Conservation (phyloP, 2,113 vertebrate genomes). For the Petroica traversi region DNA sequence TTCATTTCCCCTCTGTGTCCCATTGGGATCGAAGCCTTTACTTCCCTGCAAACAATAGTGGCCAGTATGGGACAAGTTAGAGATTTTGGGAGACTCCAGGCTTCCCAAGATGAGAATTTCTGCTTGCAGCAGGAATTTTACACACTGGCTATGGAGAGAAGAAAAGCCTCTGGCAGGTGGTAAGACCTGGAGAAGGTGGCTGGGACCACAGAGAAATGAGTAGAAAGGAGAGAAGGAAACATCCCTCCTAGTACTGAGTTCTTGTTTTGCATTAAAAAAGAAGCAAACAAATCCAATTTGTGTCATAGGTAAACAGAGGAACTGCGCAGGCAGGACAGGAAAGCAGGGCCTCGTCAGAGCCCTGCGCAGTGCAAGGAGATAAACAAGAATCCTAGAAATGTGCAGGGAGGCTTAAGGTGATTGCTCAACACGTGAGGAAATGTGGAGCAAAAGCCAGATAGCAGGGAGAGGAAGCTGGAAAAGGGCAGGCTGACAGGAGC, state of each 20-base stretch:
- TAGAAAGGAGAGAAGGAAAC: not conserved
- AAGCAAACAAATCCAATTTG: not conserved
- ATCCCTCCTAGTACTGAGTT: not conserved
- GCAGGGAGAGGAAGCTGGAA: constrained; percentile 49
- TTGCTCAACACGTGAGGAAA: constrained; percentile 16
- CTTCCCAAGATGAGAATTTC: not conserved
- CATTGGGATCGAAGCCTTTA: constrained; percentile 12
- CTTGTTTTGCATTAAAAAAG: not conserved
- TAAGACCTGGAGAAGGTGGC: not conserved
- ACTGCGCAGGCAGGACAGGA: constrained; percentile 32
- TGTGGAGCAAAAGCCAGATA: constrained; percentile 29
- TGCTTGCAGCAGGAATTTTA: not conserved
- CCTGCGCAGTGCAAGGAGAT: fast-evolving
- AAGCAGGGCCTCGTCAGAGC: not conserved
- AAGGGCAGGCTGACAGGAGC: constrained; percentile 27
- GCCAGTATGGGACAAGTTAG: not conserved
- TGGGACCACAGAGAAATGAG: not conserved
- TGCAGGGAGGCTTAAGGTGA: constrained; percentile 42
- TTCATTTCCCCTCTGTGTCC: constrained; percentile 48
- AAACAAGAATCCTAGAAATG: constrained; percentile 57
- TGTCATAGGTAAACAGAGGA: constrained; percentile 45
- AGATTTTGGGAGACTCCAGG: not conserved
- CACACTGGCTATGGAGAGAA: not conserved
- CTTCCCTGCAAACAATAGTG: constrained; percentile 31
- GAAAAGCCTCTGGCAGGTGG: not conserved